Percentiles rank a stretch among this genome's conserved stretches.
Conservation (phyloP, 2,888 invertebrate genomes). For the Strigamia maritima region DNA sequence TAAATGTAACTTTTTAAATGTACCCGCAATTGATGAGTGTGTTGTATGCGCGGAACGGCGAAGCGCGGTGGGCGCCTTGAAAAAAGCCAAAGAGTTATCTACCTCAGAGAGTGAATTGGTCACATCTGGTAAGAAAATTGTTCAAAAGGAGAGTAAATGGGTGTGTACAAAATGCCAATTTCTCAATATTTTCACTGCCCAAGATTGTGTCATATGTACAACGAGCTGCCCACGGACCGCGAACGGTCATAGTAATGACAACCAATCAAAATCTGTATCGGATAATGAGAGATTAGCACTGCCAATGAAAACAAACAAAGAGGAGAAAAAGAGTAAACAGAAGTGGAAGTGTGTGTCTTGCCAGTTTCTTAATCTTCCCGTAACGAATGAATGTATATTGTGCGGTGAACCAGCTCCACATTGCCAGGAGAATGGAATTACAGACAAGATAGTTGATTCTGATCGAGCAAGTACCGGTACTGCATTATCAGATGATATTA, state of each 20-base stretch:
- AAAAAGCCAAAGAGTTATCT: conserved; percentile 38
- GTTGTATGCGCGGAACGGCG: conserved; percentile 45
- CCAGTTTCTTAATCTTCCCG: conserved; percentile 48
- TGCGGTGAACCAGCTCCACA: conserved; percentile 42
- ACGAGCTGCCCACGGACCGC: conserved; percentile 31
- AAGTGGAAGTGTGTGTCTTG: conserved; percentile 52
- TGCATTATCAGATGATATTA: too few species aligned
- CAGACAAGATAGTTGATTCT: not conserved
- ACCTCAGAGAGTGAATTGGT: conserved; percentile 40
- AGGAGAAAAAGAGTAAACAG: not conserved
- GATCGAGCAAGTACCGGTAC: too few species aligned
- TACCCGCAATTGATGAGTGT: conserved; percentile 46
- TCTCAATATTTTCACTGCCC: conserved; percentile 48
- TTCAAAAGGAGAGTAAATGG: conserved; percentile 48
- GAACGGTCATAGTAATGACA: not conserved
- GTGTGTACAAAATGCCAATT: conserved; percentile 50
- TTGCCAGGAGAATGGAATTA: conserved; percentile 2
- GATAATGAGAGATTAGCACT: conserved; percentile 21
- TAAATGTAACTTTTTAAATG: conserved; percentile 49
- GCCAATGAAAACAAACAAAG: not conserved
- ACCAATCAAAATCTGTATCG: conserved; percentile 13
- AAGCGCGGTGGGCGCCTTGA: conserved; percentile 3
- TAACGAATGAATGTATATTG: conserved; percentile 46
- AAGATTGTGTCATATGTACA: conserved; percentile 46
- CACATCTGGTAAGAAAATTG: conserved; percentile 44